Base-by-base conservation (phyloP, 2,113 vertebrate genomes). In the Cygnus buccinator region DNA sequence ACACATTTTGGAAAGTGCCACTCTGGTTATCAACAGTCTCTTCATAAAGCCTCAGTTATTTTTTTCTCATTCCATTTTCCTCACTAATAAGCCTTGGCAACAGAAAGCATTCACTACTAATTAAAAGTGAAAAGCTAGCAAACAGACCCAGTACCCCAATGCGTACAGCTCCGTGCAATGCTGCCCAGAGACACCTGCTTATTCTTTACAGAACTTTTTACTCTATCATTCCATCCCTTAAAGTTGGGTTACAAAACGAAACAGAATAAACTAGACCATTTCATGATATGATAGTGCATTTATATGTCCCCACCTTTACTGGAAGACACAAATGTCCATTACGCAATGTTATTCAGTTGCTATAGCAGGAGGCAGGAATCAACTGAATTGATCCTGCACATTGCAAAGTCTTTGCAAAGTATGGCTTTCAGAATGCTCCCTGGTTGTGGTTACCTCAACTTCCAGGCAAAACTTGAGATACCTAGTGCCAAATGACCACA, bases 201-300 rank as follows among this genome's bases (percentile, higher is more conserved):
- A 82, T 92, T 84, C 84, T 94, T 93, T 55, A 90, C 6, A 87
- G 35, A 48, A 81, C 71, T 94, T 94, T 91, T 93, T 31, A 72
- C 13, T 89, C 31, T 88, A 90, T 84, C 35, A 88, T 81, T 86
- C 58, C 28, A 76, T 28, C 17, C 28, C 28, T 89, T 80, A 81
- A 66, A 13, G 52, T 7, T 41, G n/a, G 21, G 63, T 86, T 41
- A 81, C 81, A 94, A 72, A 68, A 93, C 65, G 12, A 95, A 31
- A 55, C 74, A 78, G 50, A 96, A 93, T 87, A 73, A 59, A 89
- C 39, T 48, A 80, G 35, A 67, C 71, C 6, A 37, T n/a, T 20
- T 75, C 37, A 80, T 0, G 8, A 89, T 84, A 73, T 2, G 4
- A 57, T 31, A 25, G 74, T 0, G 0, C 7, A 37, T 68, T 84